phyloP scores from a whole-genome alignment of 2,888 invertebrate species.

The Nymphalis polychloros region DNA sequence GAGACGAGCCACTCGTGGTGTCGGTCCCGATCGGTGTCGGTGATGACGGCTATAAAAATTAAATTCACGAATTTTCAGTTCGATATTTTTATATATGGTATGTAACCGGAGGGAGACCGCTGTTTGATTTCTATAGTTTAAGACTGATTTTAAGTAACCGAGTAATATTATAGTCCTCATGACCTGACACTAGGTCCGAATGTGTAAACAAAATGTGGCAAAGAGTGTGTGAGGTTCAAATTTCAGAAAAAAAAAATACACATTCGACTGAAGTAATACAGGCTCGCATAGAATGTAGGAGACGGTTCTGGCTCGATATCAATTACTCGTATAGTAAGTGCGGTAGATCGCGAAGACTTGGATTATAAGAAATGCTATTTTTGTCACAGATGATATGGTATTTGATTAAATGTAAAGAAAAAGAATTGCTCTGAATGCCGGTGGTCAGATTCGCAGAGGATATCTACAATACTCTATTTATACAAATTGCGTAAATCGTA shows the following conservation, averaged over 20 bases:
- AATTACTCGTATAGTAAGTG: constrained; percentile 54
- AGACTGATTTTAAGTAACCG: constrained; percentile 79
- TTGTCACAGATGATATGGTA: constrained; percentile 73
- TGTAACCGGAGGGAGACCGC: background rate
- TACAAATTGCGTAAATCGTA: constrained; percentile 2
- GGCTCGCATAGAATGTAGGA: constrained; percentile 45
- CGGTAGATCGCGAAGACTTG: constrained; percentile 58
- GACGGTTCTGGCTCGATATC: constrained; percentile 59
- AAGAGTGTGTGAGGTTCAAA: constrained; percentile 4
- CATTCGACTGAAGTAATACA: background rate
- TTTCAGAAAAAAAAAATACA: background rate
- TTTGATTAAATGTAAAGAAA: constrained; percentile 43
- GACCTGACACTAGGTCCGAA: constrained; percentile 34
- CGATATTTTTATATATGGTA: constrained; percentile 32
- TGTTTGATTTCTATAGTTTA: constrained; percentile 50
- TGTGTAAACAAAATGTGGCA: too few species aligned
- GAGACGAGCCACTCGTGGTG: background rate
- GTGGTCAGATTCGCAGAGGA: constrained; percentile 62
- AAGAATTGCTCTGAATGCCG: constrained; percentile 63
- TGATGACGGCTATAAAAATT: constrained; percentile 18
- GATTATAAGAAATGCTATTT: constrained; percentile 74
- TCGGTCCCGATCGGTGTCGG: constrained; percentile 49
- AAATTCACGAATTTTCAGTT: background rate
- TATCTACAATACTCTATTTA: constrained; percentile 36
- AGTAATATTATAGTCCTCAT: constrained; percentile 51